Evolutionary conservation across 2,888 invertebrate species (phyloP).

Genomic region (Lissocephala sabroskyi): DNA sequence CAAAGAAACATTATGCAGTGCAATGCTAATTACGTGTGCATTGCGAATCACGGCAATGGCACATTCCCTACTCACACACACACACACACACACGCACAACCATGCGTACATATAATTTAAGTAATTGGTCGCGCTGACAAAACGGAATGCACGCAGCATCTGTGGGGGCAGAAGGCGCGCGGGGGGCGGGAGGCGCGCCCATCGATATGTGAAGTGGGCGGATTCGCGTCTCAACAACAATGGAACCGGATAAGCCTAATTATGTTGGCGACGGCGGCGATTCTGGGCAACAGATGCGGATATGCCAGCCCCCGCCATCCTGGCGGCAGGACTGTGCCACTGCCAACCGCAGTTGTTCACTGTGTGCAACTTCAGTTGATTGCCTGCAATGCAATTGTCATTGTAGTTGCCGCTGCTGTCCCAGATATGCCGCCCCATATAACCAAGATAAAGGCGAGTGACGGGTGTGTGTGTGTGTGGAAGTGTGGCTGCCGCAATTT

Average conservation of each 20-base stretch:
- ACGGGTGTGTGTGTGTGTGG: too few species aligned
- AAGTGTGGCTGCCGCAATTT: too few species aligned
- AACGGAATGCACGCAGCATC: constrained; percentile 15
- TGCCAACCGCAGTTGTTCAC: not conserved
- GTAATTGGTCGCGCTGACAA: constrained; percentile 38
- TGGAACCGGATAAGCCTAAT: constrained; percentile 47
- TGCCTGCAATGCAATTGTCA: too few species aligned
- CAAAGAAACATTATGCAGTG: not conserved
- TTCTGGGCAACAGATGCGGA: too few species aligned
- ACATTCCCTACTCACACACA: too few species aligned
- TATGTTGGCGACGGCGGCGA: constrained; percentile 19
- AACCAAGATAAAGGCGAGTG: too few species aligned
- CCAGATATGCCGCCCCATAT: too few species aligned
- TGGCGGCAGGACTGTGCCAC: not conserved
- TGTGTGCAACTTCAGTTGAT: too few species aligned
- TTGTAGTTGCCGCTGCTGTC: too few species aligned
- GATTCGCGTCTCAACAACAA: constrained; percentile 12
- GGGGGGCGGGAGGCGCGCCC: too few species aligned
- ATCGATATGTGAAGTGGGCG: too few species aligned
- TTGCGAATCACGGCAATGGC: constrained; percentile 27
- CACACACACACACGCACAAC: too few species aligned
- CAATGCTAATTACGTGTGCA: constrained; percentile 32
- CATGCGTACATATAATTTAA: constrained; percentile 34
- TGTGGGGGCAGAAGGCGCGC: not conserved
- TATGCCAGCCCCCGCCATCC: not conserved